A percentile compares a stretch with the other conserved stretches of the same genome.
These are phyloP conservation scores for Poecilia picta DNA, from an alignment of 2,797 vertebrate species.

Conservation along the genomic window DNA sequence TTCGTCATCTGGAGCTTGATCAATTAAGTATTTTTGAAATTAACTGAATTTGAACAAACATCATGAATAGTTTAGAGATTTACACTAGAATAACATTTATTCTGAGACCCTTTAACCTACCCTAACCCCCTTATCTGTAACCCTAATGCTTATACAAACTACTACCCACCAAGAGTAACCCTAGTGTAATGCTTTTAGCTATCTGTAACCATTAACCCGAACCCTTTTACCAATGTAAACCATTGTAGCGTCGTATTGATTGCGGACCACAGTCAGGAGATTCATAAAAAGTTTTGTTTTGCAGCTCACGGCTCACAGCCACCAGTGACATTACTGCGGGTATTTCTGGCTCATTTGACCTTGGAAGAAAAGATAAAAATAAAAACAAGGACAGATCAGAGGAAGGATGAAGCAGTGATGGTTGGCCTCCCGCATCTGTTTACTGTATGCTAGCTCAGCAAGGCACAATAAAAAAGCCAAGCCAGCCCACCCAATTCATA, in stretches of 20 bases:
- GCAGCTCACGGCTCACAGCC: constrained; percentile 33
- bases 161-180: too few species aligned
- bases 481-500: constrained; percentile 51
- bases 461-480: constrained; percentile 31
- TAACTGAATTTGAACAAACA: constrained; percentile 23
- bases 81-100: constrained; percentile 12
- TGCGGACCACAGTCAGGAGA: constrained; percentile 8
- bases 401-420: constrained; percentile 16
- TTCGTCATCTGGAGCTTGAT: constrained; percentile 67
- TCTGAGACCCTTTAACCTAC: background rate
- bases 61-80: constrained; percentile 51
- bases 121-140: too few species aligned
- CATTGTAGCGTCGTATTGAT: constrained; percentile 39
- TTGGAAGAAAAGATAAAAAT: constrained; percentile 3
- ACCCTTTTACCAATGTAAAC: constrained; percentile 35
- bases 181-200: too few species aligned
- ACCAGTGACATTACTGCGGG: constrained; percentile 19
- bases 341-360: constrained; percentile 16
- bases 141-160: too few species aligned
- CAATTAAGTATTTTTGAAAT: too few species aligned
- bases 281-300: constrained; percentile 40
- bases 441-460: constrained; percentile 64
- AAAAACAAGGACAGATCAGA: constrained; percentile 13
- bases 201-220: background rate
- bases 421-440: constrained; percentile 40